A percentile compares a stretch with the other conserved stretches of the same genome.
phyloP scores from a whole-genome alignment of 2,113 vertebrate genomes.

The Prochilodus magdalenae region DNA sequence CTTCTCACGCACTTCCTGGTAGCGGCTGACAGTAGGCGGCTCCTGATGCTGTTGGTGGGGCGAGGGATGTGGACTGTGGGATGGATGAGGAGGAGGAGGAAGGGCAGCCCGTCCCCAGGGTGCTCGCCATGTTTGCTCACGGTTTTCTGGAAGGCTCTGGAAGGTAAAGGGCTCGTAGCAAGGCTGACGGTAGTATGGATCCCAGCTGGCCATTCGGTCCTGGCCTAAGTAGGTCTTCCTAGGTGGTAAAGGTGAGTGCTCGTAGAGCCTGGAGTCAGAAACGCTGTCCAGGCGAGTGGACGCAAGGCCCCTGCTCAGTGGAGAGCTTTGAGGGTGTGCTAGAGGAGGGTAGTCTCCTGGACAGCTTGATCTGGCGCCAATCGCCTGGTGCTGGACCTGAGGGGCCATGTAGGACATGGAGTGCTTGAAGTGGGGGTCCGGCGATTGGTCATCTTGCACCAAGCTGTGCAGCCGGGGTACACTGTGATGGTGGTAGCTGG shows the following conservation, averaged over 20 bases:
- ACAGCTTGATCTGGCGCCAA: constrained; percentile 86
- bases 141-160: constrained; percentile 88
- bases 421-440: constrained; percentile 84
- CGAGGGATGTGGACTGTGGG: constrained; percentile 58
- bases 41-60: constrained; percentile 71
- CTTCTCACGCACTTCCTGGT: constrained; percentile 87
- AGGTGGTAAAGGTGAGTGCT: constrained; percentile 79
- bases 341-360: constrained; percentile 84
- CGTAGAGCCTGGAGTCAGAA: constrained; percentile 90
- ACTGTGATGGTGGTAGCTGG: constrained; percentile 81
- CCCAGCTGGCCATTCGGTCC: constrained; percentile 83
- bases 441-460: constrained; percentile 80
- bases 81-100: constrained; percentile 72
- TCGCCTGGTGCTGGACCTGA: constrained; percentile 84
- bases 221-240: constrained; percentile 82
- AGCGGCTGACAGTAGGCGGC: constrained; percentile 71
- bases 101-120: constrained; percentile 71
- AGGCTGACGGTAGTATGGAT: constrained; percentile 83
- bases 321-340: constrained; percentile 76
- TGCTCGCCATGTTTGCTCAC: constrained; percentile 83
- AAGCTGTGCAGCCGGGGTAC: constrained; percentile 82
- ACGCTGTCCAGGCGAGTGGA: constrained; percentile 86
- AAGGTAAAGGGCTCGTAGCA: constrained; percentile 87
- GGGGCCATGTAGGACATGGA: constrained; percentile 83
- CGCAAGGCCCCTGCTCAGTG: constrained; percentile 82